Evolutionary conservation across 1,140 invertebrate genomes (phyloP).

Genomic region (Coenobita brevimanus): DNA sequence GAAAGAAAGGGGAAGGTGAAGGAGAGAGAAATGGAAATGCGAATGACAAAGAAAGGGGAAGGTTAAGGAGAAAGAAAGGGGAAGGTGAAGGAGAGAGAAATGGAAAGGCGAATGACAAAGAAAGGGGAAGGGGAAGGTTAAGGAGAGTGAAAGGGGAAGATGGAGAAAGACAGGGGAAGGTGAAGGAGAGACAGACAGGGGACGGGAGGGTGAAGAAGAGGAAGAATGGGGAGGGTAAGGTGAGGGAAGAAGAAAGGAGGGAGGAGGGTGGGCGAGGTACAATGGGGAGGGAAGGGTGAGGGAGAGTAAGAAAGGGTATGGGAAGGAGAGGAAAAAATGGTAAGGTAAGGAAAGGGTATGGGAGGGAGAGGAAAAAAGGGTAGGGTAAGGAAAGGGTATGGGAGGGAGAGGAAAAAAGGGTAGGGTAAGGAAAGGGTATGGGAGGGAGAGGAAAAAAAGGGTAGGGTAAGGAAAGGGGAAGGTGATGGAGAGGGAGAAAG

Average conservation of each 20-base stretch:
- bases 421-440: not conserved
- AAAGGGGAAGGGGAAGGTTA: not conserved
- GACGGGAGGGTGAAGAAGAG: slow-evolving; percentile 12
- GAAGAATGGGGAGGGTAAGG: not conserved
- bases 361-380: not conserved
- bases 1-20: too few relatives aligned
- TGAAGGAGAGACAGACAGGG: not conserved
- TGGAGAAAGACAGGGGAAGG: not conserved
- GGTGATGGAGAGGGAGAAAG: not conserved
- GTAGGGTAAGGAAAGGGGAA: not conserved
- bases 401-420: not conserved
- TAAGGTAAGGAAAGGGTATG: not conserved
- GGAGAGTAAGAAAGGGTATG: not conserved
- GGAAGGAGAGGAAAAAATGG: not conserved
- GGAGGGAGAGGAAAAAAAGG: not conserved
- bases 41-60: too few relatives aligned
- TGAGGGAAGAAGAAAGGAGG: slow-evolving; percentile 8
- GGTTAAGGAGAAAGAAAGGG: too few relatives aligned
- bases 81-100: too few relatives aligned
- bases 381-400: not conserved
- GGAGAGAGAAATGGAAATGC: too few relatives aligned
- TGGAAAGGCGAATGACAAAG: not conserved
- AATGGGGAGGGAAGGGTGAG: not conserved
- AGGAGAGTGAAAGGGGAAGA: not conserved
- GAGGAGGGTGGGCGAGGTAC: not conserved